Percentiles rank a stretch among this genome's conserved stretches.
Evolutionary conservation across 2,797 vertebrate species (phyloP).

Genomic region (Orientallactaga sibirica): DNA sequence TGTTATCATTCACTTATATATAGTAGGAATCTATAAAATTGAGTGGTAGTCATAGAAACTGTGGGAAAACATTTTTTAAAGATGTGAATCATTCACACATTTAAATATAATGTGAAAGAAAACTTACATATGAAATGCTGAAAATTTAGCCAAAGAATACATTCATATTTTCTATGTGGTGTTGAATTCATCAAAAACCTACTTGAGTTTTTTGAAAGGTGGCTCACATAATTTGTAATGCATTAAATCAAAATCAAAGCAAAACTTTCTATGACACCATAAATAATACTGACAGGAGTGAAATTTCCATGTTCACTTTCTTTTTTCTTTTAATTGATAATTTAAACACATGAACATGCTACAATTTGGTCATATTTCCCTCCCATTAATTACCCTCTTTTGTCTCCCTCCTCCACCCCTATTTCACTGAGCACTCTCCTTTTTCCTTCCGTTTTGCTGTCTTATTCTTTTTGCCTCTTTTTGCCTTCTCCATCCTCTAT

Average conservation of each 20-base stretch:
- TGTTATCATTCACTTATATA: neutral
- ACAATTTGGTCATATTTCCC: too few relatives aligned
- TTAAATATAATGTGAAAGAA: neutral
- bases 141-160: neutral
- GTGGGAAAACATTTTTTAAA: neutral
- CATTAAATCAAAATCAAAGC: neutral
- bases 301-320: neutral
- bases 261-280: neutral
- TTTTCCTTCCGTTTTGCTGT: too few relatives aligned
- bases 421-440: neutral
- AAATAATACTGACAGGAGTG: slow-evolving; percentile 7
- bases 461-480: too few relatives aligned
- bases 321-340: neutral
- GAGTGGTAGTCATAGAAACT: neutral
- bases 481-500: too few relatives aligned
- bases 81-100: neutral
- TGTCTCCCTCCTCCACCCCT: neutral
- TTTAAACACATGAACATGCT: too few relatives aligned
- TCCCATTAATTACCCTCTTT: too few relatives aligned
- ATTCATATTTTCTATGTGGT: neutral
- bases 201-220: too few relatives aligned
- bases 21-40: neutral
- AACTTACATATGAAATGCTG: too few relatives aligned
- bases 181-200: neutral
- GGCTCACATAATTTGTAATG: neutral